phyloP scores from a whole-genome alignment of 2,888 invertebrate genomes.

The Clunio marinus region DNA sequence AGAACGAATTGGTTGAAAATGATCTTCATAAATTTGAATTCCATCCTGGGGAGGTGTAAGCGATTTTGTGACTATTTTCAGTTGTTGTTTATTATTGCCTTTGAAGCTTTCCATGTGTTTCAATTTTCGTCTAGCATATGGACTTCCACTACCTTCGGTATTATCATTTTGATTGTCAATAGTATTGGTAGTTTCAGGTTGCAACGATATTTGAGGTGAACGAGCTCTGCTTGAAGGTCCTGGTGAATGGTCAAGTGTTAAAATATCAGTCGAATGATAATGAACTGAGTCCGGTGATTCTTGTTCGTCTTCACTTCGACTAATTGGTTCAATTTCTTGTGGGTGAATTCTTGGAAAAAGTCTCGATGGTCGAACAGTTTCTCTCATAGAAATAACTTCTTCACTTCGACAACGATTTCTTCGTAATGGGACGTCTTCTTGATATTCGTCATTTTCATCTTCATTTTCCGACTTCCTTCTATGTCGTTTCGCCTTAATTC shows the following conservation, averaged over 20 bases:
- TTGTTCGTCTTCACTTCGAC: background rate
- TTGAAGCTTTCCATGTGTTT: constrained; percentile 8
- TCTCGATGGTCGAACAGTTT: background rate
- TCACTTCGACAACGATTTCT: constrained; percentile 48
- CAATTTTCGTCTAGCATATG: constrained; percentile 22
- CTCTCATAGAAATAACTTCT: constrained; percentile 42
- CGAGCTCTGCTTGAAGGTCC: background rate
- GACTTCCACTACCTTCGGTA: constrained; percentile 5
- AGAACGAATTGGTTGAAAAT: constrained; percentile 7
- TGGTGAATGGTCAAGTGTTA: constrained; percentile 13
- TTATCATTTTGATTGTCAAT: constrained; percentile 27
- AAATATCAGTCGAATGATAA: constrained; percentile 19
- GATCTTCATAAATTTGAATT: constrained; percentile 30
- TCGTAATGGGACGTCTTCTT: constrained; percentile 44
- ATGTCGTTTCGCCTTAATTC: constrained; percentile 49
- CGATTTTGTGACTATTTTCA: background rate
- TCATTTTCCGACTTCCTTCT: constrained; percentile 46
- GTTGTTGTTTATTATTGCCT: background rate
- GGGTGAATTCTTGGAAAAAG: constrained; percentile 26
- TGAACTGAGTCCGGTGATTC: background rate
- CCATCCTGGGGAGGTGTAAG: background rate
- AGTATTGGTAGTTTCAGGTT: background rate
- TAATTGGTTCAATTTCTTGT: constrained; percentile 16
- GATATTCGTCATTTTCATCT: constrained; percentile 43
- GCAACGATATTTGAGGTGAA: background rate